Base-by-base conservation (phyloP, 2,113 vertebrate species). In the Cololabis saira region DNA sequence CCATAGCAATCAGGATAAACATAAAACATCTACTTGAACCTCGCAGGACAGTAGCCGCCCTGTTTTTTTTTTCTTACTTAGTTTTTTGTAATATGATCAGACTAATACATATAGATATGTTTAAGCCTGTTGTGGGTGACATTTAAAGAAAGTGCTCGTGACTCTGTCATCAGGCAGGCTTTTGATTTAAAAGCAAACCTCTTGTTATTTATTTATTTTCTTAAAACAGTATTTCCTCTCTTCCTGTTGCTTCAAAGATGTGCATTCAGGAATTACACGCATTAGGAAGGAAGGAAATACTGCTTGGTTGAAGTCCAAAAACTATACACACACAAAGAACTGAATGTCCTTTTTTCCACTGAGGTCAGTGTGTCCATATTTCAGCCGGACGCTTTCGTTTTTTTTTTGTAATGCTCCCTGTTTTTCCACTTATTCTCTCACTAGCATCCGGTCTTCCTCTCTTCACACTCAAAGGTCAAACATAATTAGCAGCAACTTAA, bases 241-340 rank as follows among this genome's bases (percentile, higher is more conserved):
- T 51, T 75, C 52, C 65, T 76, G 44, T 64, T 56, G 42, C 43
- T 43, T 47, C 5, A 1, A 3, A 51, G 45, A 64, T 56, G 58
- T 52, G 54, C 51, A 76, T 82, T 74, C 49, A 67, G 77, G 2
- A 41, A 37, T 49, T 71, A 44, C 15, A 64, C 15, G 37, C 53
- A 76, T 53, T 71, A 63, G 62, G 49, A 80, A 83, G 82, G 84
- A 85, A 90, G 87, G 84, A 89, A 90, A 70, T 14, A 7, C 19
- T 50, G 61, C 60, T 73, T 87, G 74, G 75, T 80, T 67, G 45
- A 56, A 14, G 40, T 71, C 82, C 84, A 81, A 72, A 61, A 67
- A 41, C 56, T 43, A 69, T 71, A 74, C 61, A 50, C 76, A 57
- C 0, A 53, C 56, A 59, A 11, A 82, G 77, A 10, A 89, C 85